Base-by-base conservation (phyloP, 1,140 invertebrate species). In the Sinella curviseta region DNA sequence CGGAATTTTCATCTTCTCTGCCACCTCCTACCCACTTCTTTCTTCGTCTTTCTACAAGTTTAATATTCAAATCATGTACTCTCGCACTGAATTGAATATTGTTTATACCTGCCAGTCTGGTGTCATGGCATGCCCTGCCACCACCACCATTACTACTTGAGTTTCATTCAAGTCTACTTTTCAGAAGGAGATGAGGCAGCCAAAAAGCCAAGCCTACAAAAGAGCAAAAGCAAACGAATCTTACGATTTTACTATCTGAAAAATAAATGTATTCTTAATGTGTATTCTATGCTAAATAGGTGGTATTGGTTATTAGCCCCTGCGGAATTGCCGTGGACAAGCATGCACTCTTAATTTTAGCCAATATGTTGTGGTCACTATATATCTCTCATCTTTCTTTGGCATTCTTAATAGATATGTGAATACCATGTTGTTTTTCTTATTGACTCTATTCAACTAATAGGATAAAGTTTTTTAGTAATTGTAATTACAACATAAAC, bases 81-180 rank as follows among this genome's bases (percentile, higher is more conserved):
- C 31, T 30, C 26, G 31, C 28, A 33, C 31, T 31, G 30, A 33
- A 70, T 70, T 70, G 28, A 70, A 70, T 33, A 31, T 70, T 70
- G 31, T 33, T 31, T 70, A 70, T 70, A 70, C 65, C 65, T 70
- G 65, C 65, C 65, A 31, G 65, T 70, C 65, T 70, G n/a, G 12
- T 33, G 65, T 70, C 65, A 70, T 70, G 65, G 31, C 31, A 70
- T 70, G 28, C 31, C 65, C 3, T 33, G 12, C 26, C 28, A 70
- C 39, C 39, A 48, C 20, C 39, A 48, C 39, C 39, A 48, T 48
- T 48, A 48, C 39, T 8, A 48, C 65, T 70, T 70, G 65, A 70
- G 31, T 33, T 70, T 70, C 65, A 31, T 70, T 70, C 65, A 70
- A 70, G 65, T 70, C 65, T 8, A 70, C 65, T 70, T 70, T 70